Percentiles rank a stretch among this genome's conserved stretches.
Conservation (phyloP, 2,888 invertebrate species). For the Cantharis flavilabris region DNA sequence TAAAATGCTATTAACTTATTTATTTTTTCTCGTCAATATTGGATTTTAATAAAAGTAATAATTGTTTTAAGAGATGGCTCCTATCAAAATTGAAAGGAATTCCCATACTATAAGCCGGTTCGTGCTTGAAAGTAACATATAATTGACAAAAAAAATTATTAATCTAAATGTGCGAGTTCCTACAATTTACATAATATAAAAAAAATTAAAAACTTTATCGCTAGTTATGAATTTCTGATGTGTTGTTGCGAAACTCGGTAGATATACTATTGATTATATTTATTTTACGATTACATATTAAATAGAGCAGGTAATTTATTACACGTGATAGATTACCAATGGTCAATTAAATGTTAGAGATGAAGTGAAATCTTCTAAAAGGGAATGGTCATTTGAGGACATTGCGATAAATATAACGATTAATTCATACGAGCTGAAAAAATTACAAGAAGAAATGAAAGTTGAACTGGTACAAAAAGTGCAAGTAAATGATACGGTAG, state of each 20-base stretch:
- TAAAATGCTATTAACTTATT: background rate
- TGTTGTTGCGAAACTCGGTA: too few relatives aligned
- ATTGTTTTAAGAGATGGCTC: background rate
- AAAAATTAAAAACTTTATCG: too few relatives aligned
- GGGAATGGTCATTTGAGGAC: background rate
- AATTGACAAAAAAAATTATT: background rate
- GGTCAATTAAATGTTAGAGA: background rate
- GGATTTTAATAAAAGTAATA: background rate
- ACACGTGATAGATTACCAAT: background rate
- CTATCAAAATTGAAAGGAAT: background rate
- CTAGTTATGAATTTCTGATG: too few relatives aligned
- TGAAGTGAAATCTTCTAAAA: background rate
- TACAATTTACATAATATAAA: background rate
- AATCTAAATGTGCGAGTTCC: background rate
- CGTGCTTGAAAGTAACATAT: background rate
- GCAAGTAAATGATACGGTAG: background rate
- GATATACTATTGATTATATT: background rate
- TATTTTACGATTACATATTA: background rate
- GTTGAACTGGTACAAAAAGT: background rate
- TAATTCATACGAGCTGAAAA: background rate
- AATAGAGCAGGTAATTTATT: background rate
- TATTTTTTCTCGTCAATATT: background rate
- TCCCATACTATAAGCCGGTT: background rate
- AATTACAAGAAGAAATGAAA: background rate
- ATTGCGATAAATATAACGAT: background rate